A percentile compares a stretch with the other conserved stretches of the same genome.
phyloP scores from a whole-genome alignment of 2,888 invertebrate species.

The Hofmannophila pseudospretella region DNA sequence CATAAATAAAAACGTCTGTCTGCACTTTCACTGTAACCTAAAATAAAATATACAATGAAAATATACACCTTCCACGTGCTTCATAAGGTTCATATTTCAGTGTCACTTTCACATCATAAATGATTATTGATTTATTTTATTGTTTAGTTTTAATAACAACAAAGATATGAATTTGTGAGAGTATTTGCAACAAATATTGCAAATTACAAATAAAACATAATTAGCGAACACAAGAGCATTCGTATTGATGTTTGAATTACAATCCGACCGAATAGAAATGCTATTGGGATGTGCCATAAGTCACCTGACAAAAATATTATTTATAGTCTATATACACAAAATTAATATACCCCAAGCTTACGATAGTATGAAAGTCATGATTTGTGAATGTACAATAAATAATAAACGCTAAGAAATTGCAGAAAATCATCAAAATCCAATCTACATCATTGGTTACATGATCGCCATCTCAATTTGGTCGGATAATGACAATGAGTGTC shows the following conservation, averaged over 20 bases:
- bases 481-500: conserved; percentile 36
- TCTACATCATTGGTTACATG: conserved; percentile 14
- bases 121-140: conserved; percentile 2
- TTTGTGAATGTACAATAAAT: not conserved
- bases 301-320: conserved; percentile 13
- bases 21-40: conserved; percentile 11
- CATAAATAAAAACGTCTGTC: too few relatives aligned
- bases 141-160: not conserved
- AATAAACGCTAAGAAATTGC: not conserved
- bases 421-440: conserved; percentile 5
- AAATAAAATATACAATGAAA: conserved; percentile 1
- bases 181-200: not conserved
- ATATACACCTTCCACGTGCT: not conserved
- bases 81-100: not conserved
- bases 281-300: conserved; percentile 5
- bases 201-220: not conserved
- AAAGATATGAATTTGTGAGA: not conserved
- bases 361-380: not conserved
- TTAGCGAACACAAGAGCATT: conserved; percentile 8
- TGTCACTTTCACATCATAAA: not conserved
- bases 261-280: conserved; percentile 30
- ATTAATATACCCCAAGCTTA: not conserved
- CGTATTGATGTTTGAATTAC: conserved; percentile 52
- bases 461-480: conserved; percentile 25
- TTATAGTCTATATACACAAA: not conserved